Conservation (phyloP, 2,113 vertebrate species). For the Danionella cerebrum region DNA sequence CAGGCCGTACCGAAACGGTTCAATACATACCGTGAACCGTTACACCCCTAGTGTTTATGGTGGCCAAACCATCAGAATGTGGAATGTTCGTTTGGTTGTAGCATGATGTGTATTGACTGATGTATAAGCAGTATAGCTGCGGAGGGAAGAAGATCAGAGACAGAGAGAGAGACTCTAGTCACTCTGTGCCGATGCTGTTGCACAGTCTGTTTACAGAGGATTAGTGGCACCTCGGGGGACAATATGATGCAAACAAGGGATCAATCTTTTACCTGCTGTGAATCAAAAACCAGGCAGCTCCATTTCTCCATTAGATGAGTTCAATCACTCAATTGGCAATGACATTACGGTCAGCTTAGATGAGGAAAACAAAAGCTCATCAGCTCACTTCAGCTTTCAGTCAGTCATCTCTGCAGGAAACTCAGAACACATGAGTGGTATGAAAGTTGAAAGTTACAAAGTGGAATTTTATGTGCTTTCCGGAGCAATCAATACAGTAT, state of each 20-base stretch:
- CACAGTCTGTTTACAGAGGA: constrained; percentile 30
- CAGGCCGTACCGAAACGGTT: too few species aligned
- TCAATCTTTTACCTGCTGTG: constrained; percentile 31
- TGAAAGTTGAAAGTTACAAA: too few species aligned
- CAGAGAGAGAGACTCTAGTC: background rate
- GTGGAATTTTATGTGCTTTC: too few species aligned
- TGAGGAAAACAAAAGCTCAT: background rate
- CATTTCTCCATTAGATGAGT: background rate
- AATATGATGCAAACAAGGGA: constrained; percentile 38
- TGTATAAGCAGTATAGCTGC: background rate
- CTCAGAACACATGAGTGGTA: too few species aligned
- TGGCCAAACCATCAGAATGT: too few species aligned
- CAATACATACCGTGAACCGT: too few species aligned
- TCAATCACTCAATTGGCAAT: background rate
- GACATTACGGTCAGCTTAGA: background rate
- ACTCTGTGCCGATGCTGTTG: background rate
- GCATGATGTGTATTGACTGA: background rate
- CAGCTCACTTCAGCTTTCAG: background rate
- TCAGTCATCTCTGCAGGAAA: background rate
- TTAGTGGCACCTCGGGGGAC: constrained; percentile 37
- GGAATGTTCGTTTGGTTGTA: too few species aligned
- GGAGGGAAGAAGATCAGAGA: background rate
- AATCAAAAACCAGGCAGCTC: constrained; percentile 23
- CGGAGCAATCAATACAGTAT: background rate
- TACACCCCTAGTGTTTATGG: too few species aligned